Evolutionary conservation across 2,888 invertebrate genomes (phyloP).

Genomic region (Lacanobia wlatinum): DNA sequence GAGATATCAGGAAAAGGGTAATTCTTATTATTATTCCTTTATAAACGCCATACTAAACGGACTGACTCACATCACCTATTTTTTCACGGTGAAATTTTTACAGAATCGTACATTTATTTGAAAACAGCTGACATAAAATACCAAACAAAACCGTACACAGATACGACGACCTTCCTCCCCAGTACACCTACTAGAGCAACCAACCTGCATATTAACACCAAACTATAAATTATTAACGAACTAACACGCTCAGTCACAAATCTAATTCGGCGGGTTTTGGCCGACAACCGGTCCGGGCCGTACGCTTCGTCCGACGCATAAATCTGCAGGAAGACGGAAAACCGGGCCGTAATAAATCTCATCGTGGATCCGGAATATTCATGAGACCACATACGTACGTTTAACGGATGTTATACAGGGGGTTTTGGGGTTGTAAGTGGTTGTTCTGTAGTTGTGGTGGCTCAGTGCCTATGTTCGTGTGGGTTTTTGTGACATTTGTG

Average conservation of each 20-base stretch:
- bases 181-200: conserved; percentile 1
- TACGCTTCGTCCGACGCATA: conserved; percentile 66
- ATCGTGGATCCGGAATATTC: conserved; percentile 74
- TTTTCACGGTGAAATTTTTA: no score
- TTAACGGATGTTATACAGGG: conserved; percentile 59
- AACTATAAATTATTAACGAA: conserved; percentile 56
- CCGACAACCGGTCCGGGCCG: conserved; percentile 53
- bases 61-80: no score
- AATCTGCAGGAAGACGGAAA: conserved; percentile 74
- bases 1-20: no score
- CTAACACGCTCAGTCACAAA: conserved; percentile 64
- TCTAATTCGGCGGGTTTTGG: conserved; percentile 69
- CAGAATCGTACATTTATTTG: neutral
- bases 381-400: conserved; percentile 68
- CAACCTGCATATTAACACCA: conserved; percentile 49
- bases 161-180: neutral
- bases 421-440: conserved; percentile 9
- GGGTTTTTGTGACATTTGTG: conserved; percentile 1
- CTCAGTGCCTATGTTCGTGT: neutral
- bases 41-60: no score
- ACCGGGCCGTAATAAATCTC: conserved; percentile 74
- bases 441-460: conserved; percentile 4
- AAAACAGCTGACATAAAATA: neutral
- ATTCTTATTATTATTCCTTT: no score
- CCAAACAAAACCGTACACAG: conserved; percentile 3